Base-by-base conservation (phyloP, 2,888 invertebrate species). In the Mythimna loreyi region DNA sequence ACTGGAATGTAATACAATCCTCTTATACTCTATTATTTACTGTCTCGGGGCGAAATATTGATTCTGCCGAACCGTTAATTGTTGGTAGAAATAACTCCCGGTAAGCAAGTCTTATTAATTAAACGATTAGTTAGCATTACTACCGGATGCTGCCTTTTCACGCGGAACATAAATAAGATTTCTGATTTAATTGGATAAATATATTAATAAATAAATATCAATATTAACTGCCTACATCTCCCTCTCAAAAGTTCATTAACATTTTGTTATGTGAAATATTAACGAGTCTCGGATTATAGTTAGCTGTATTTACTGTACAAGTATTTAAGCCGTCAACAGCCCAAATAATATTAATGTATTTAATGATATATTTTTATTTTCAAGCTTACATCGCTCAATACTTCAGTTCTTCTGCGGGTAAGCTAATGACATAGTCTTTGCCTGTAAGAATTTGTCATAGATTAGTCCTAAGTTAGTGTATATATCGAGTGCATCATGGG, bases 341-440 rank as follows among this genome's bases (percentile, higher is more conserved):
- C 23, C 13, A 65, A 50, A 36, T 49, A 1, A 45, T 61, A 43
- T 21, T 50, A 63, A 47, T 76, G 30, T 72, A 70, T 75, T 67
- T 67, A 67, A 71, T 55, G 59, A 47, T 84, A 78, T 87, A 55
- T 86, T 86, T 86, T 79, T 90, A 74, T 88, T 92, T 93, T 91
- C 88, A 93, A 95, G 95, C 94, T 64, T 92, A 91, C 95, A 91
- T 95, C 90, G 93, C 93, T 82, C 95, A 95, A 88, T 95, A 92
- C 93, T 94, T 95, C 92, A 92, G 89, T 85, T 86, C 93, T 9
- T 87, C 93, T 53, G 84, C 91, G 70, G 95, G 95, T 95, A 94
- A 94, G 95, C 84, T 72, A 68, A 67, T 66, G 40, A 40, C 52
- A 53, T 67, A 67, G 58, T 77, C 9, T 40, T 56, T 72, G 53